Conservation (phyloP, 2,888 invertebrate genomes). For the Isoperla grammatica region DNA sequence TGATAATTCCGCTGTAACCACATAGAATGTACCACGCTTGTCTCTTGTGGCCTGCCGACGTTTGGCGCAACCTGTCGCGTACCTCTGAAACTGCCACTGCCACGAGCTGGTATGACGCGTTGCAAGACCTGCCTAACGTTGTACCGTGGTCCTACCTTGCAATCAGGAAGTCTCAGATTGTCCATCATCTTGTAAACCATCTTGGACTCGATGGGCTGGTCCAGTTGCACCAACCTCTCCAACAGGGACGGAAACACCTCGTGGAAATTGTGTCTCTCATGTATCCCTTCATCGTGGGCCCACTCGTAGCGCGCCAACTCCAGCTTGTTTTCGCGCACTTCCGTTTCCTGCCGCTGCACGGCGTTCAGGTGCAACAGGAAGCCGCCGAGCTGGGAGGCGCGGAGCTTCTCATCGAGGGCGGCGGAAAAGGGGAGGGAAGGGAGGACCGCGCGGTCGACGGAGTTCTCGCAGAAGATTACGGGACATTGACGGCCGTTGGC, state of each 20-base stretch:
- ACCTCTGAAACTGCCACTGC: no score
- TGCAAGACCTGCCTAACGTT: no score
- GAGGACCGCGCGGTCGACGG: constrained; percentile 40
- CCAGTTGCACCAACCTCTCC: constrained; percentile 34
- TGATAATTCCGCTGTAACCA: no score
- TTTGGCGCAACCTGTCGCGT: no score
- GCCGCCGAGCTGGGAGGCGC: constrained; percentile 37
- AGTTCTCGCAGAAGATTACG: constrained; percentile 32
- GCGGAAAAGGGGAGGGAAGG: constrained; percentile 32
- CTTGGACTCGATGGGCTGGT: constrained; percentile 35
- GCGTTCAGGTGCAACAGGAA: constrained; percentile 37
- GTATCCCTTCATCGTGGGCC: background rate
- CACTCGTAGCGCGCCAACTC: constrained; percentile 35
- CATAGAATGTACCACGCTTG: no score
- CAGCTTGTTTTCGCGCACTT: constrained; percentile 37
- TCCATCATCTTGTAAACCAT: constrained; percentile 35
- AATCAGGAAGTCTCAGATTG: constrained; percentile 35
- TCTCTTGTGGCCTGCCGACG: no score
- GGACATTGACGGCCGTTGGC: background rate
- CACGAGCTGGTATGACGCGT: no score
- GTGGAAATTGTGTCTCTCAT: constrained; percentile 19
- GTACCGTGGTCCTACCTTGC: no score
- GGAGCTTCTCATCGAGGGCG: constrained; percentile 33
- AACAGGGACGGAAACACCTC: constrained; percentile 35
- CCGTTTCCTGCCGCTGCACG: constrained; percentile 35